Evolutionary conservation across 2,888 invertebrate species (phyloP).

Genomic region (Octonoba sinensis): DNA sequence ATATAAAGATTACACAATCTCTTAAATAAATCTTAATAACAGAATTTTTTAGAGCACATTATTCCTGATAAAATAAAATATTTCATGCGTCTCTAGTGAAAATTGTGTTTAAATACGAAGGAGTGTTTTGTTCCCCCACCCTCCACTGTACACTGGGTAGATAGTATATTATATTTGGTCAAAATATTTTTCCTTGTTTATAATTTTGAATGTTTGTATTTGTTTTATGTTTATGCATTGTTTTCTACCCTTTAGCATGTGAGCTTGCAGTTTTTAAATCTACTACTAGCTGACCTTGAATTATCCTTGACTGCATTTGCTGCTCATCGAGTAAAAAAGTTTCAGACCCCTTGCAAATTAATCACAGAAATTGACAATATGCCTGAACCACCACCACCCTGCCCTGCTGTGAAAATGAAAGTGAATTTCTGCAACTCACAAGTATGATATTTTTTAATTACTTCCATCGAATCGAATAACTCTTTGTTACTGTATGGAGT

Average conservation of each 20-base stretch:
- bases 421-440: constrained; percentile 73
- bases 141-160: too few relatives aligned
- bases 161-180: too few relatives aligned
- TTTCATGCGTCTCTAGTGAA: too few relatives aligned
- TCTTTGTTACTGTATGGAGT: background rate
- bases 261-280: constrained; percentile 78
- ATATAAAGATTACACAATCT: too few relatives aligned
- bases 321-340: constrained; percentile 83
- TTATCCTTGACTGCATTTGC: constrained; percentile 83
- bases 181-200: too few relatives aligned
- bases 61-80: too few relatives aligned
- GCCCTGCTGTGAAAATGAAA: constrained; percentile 79
- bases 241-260: constrained; percentile 75
- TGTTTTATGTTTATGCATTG: too few relatives aligned
- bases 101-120: too few relatives aligned
- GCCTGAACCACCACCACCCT: constrained; percentile 77
- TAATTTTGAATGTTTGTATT: too few relatives aligned
- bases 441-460: constrained; percentile 13
- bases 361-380: constrained; percentile 78
- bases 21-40: too few relatives aligned
- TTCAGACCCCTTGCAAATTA: constrained; percentile 80
- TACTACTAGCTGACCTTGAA: constrained; percentile 79
- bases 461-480: background rate
- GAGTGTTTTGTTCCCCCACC: too few relatives aligned
- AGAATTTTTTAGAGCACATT: too few relatives aligned